Evolutionary conservation across 1,140 invertebrate species (phyloP), one percentile per base, ranked within the genome.

Genomic region (Contarinia nasturtii): DNA sequence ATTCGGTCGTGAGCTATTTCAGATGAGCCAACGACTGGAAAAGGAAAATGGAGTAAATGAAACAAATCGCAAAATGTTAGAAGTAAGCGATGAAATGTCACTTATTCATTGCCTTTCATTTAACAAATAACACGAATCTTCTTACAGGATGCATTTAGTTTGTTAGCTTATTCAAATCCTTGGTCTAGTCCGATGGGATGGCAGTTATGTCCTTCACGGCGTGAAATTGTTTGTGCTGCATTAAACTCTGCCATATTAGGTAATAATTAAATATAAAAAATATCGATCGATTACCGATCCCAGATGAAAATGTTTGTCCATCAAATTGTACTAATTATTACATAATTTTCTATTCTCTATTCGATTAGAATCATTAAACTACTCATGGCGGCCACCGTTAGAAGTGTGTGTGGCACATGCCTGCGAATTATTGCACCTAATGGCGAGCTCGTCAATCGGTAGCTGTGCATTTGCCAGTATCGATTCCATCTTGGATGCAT

Each of bases 201-300:
- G 81, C 90, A 96, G 63, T 70, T 97, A 53, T 82, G 94, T 65
- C 84, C 91, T 11, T 74, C 84, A 50, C 83, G 94, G 60, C 75
- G 93, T 57, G 93, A 97, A 71, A 80, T 82, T 41, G 86, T 96
- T 49, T 95, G 89, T 74, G 84, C 87, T 55, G 82, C 86, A 56
- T 77, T 98, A 52, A 97, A 98, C 71, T 94, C 91, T 66, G 91
- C 94, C 61, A 97, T 98, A 71, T 76, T 91, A 67, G 84, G 86
- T 89, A 66, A 66, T 57, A 57, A 7, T 19, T 18, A 22, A 3
- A 42, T 2, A 4, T 34, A 38, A 27, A 19, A 41, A 8, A 18
- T 15, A 46, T 36, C 3, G 7, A 46, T 2, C 14, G 3, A 45
- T 38, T 22, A 22, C 4, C 5, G 7, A 15, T 45, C 3, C 38